A percentile compares a stretch with the other conserved stretches of the same genome.
Evolutionary conservation across 1,140 invertebrate species (phyloP).

Genomic region (Drosophila cardini): DNA sequence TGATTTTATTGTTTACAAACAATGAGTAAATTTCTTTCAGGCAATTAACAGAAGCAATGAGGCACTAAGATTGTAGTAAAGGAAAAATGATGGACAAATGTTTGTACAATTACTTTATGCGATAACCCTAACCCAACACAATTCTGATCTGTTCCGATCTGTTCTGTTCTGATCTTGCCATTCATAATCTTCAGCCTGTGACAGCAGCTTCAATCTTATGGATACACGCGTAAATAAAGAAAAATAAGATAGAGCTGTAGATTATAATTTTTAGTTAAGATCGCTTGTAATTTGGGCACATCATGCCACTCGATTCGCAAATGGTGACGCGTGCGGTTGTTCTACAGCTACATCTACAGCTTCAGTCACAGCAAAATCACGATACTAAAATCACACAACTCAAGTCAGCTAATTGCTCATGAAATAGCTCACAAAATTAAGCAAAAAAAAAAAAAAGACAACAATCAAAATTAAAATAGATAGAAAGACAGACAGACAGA

Average conservation of each 20-base stretch:
- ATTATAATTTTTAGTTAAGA: conserved; percentile 58
- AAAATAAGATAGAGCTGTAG: too few species aligned
- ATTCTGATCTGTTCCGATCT: neutral
- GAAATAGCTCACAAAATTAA: conserved; percentile 63
- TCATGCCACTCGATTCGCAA: conserved; percentile 64
- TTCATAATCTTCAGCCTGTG: too few species aligned
- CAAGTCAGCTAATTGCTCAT: conserved; percentile 57
- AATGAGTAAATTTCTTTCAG: conserved; percentile 54
- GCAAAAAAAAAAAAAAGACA: conserved; percentile 35
- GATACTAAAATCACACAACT: neutral
- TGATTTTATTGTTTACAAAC: conserved; percentile 58
- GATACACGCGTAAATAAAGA: neutral
- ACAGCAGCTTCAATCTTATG: conserved; percentile 3
- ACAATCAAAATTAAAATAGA: conserved; percentile 11
- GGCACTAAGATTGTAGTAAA: conserved; percentile 31
- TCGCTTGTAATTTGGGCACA: conserved; percentile 46
- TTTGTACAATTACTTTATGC: conserved; percentile 45
- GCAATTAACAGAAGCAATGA: conserved; percentile 58
- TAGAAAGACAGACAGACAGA: conserved; percentile 2
- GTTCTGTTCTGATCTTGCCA: too few species aligned
- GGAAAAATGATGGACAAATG: conserved; percentile 9
- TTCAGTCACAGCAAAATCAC: neutral
- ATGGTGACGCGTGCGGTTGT: conserved; percentile 59
- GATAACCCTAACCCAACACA: neutral
- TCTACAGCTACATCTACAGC: conserved; percentile 26